Percentiles rank a stretch among this genome's conserved stretches.
phyloP scores from a whole-genome alignment of 1,140 invertebrate genomes.

The Drosophila sproati region DNA sequence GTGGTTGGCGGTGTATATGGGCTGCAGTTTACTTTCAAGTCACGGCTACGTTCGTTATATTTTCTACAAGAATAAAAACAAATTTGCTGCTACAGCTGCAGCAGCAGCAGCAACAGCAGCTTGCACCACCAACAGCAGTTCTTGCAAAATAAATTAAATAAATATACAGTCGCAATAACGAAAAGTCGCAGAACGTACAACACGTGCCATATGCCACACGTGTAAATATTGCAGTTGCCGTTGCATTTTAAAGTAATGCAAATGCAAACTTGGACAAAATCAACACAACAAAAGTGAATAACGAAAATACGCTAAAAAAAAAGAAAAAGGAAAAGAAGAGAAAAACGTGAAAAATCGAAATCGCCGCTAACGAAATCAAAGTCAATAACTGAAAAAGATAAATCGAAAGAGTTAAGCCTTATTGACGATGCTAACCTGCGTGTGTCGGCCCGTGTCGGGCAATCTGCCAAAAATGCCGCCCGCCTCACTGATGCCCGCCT shows the following conservation, averaged over 20 bases:
- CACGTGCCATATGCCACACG: slow-evolving; percentile 29
- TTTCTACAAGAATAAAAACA: slow-evolving; percentile 53
- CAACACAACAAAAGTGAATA: too few species aligned
- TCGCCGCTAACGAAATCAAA: slow-evolving; percentile 34
- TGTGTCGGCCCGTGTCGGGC: slow-evolving; percentile 83
- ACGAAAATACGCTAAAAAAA: neutral
- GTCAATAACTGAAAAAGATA: slow-evolving; percentile 15
- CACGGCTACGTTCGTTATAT: slow-evolving; percentile 52
- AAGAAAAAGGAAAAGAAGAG: slow-evolving; percentile 5
- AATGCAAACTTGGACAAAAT: neutral
- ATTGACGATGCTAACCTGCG: slow-evolving; percentile 82
- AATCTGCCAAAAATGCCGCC: slow-evolving; percentile 84
- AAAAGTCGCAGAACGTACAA: slow-evolving; percentile 40
- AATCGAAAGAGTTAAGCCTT: slow-evolving; percentile 34
- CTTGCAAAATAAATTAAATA: slow-evolving; percentile 24
- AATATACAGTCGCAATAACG: slow-evolving; percentile 18
- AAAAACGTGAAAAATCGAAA: neutral
- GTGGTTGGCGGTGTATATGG: neutral
- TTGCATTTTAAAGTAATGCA: slow-evolving; percentile 57
- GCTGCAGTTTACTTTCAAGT: slow-evolving; percentile 35
- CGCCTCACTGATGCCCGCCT: slow-evolving; percentile 67
- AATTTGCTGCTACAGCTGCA: slow-evolving; percentile 37
- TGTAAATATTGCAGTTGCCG: slow-evolving; percentile 31
- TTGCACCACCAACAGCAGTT: slow-evolving; percentile 8
- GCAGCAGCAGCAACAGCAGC: neutral